Percentiles rank a stretch among this genome's conserved stretches.
Evolutionary conservation across 2,113 vertebrate genomes (phyloP).

Genomic region (Eretmochelys imbricata): DNA sequence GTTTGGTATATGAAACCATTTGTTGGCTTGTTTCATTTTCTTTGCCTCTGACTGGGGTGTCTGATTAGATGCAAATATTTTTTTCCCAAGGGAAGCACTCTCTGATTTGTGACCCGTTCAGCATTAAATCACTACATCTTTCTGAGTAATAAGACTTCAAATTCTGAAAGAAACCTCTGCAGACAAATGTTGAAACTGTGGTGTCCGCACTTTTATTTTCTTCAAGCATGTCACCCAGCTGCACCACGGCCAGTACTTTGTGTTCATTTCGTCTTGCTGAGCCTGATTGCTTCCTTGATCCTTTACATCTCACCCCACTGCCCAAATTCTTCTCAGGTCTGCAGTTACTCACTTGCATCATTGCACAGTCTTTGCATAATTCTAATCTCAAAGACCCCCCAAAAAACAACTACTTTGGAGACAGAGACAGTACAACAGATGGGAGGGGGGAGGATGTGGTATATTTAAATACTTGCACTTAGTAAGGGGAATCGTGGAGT

Average conservation of each 20-base stretch:
- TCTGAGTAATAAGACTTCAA: neutral
- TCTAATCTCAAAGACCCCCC: neutral
- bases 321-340: neutral
- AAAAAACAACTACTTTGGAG: neutral
- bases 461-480: neutral
- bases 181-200: neutral
- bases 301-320: neutral
- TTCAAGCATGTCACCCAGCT: neutral
- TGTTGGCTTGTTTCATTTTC: neutral
- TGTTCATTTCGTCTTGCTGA: slow-evolving; percentile 4
- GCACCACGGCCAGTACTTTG: neutral
- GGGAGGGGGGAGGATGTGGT: neutral
- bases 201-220: neutral
- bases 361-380: neutral
- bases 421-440: neutral
- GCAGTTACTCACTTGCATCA: neutral
- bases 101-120: neutral
- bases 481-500: neutral
- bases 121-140: neutral
- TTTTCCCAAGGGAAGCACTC: neutral
- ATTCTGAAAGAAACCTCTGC: neutral
- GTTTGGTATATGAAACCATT: neutral
- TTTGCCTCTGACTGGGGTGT: neutral
- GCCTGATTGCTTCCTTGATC: neutral
- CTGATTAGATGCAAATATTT: neutral